These are phyloP conservation scores for Drosophila mulleri DNA, from an alignment of 2,888 invertebrate genomes.

Conservation along the genomic window DNA sequence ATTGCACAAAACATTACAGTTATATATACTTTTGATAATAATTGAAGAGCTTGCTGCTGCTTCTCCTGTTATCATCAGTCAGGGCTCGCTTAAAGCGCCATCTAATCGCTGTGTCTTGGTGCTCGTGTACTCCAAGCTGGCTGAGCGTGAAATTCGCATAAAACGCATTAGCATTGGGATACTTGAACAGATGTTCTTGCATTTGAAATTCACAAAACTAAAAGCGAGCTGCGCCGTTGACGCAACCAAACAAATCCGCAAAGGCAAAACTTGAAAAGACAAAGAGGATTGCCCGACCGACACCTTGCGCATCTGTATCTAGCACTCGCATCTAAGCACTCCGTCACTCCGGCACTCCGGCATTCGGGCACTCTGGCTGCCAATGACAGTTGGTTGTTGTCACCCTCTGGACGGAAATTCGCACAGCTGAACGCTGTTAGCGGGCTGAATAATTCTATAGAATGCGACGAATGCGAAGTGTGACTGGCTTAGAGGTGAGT, in stretches of 20 bases:
- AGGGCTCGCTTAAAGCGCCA: slow-evolving; percentile 22
- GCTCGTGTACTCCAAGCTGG: slow-evolving; percentile 14
- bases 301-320: slow-evolving; percentile 58
- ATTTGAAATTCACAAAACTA: slow-evolving; percentile 84
- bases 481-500: slow-evolving; percentile 51
- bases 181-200: slow-evolving; percentile 84
- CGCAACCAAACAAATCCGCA: slow-evolving; percentile 44
- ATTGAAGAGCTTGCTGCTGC: background rate
- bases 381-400: slow-evolving; percentile 71
- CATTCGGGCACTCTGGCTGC: slow-evolving; percentile 46
- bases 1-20: slow-evolving; percentile 63
- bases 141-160: slow-evolving; percentile 28
- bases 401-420: slow-evolving; percentile 67
- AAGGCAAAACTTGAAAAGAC: slow-evolving; percentile 42
- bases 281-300: slow-evolving; percentile 65
- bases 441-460: slow-evolving; percentile 67
- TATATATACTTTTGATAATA: slow-evolving; percentile 10
- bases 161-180: slow-evolving; percentile 76
- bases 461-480: slow-evolving; percentile 47
- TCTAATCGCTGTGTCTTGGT: slow-evolving; percentile 29
- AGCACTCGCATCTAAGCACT: slow-evolving; percentile 30
- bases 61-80: slow-evolving; percentile 10
- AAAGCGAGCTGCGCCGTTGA: slow-evolving; percentile 67
- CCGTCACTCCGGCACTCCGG: slow-evolving; percentile 16
- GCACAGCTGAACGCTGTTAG: slow-evolving; percentile 72